Base-by-base conservation (phyloP, 2,888 invertebrate genomes). In the Lasius platythorax region DNA sequence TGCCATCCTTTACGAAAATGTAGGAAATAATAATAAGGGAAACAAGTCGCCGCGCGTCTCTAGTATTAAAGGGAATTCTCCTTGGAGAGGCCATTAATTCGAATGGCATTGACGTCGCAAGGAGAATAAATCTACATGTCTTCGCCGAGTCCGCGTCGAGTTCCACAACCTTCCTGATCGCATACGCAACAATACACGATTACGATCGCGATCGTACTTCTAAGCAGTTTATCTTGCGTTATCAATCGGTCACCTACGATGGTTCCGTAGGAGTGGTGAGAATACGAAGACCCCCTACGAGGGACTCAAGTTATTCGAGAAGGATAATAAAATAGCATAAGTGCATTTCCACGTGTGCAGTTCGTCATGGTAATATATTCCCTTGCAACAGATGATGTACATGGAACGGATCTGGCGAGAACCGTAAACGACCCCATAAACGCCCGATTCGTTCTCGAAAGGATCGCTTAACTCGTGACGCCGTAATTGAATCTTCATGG, bases 111-210 rank as follows among this genome's bases (percentile, higher is more conserved):
- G 87, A 84, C 85, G 84, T 84, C 50, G 46, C 76, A 83, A 82
- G 81, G 73, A 83, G 82, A 87, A 90, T 91, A 92, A 92, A 92
- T 92, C 91, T 91, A 86, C 91, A 90, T 90, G 89, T 82, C 37
- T 87, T 85, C 90, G 89, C 87, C 78, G 82, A 83, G 83, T 23
- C 50, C 64, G 43, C 83, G 70, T 58, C 85, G 75, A 56, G 33
- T 33, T 50, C 46, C 40, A 37, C 37, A 37, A 50, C n/a, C 68
- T 78, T 84, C 72, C 82, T 66, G 58, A 40, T 64, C 23, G 73
- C 85, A 40, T 28, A 53, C 53, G 28, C 81, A 67, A 67, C 78
- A 87, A 85, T 83, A 82, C 79, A 53, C 81, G 85, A 90, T 91
- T 91, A 85, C 87, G 87, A 86, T 88, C 89, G 79, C 85, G 87